Evolutionary conservation across 2,888 invertebrate genomes (phyloP), one percentile per base, ranked within the genome.

Genomic region (Nemotelus pantherinus): DNA sequence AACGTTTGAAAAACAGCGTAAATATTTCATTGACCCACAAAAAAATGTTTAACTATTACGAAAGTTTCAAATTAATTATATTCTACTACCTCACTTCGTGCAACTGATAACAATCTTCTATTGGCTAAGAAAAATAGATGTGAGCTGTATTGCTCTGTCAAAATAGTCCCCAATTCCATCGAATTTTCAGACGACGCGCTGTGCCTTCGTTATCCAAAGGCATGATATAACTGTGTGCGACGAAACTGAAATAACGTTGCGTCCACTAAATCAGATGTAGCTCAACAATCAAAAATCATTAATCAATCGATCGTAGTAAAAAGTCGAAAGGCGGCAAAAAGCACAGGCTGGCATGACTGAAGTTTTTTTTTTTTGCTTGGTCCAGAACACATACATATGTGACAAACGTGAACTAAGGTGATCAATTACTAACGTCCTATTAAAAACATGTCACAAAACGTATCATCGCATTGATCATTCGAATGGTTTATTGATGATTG

Each of bases 391-490:
- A 25, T 25, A 25, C 25, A 25, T 25, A 25, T 25, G 25, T 25
- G 25, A 25, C 25, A 25, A 25, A 25, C 25, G 25, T 25, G 25
- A 25, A 25, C 25, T 25, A 63, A 60, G 63, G 47, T 74, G 63
- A 63, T 63, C 74, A 74, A 74, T 74, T 48, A 48, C 25, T 45
- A 63, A 7, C n/a, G 60, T 74, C 74, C 63, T 60, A 63, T 63
- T 74, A 60, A 60, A 74, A 74, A 74, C 74, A 74, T 74, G 74
- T 74, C 74, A 74, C 74, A 60, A 63, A 50, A 60, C 60, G 50
- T 60, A 60, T 74, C 74, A 74, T 60, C 74, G 60, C 74, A 74
- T 74, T 63, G 74, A 74, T 74, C 74, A 74, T 63, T 70, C 55
- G 50, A 39, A 55, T 45, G 47, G 9, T 55, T 70, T 70, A 53